Percentiles rank a stretch among this genome's conserved stretches.
phyloP scores from a whole-genome alignment of 1,140 invertebrate species.

The Hestina assimilis region DNA sequence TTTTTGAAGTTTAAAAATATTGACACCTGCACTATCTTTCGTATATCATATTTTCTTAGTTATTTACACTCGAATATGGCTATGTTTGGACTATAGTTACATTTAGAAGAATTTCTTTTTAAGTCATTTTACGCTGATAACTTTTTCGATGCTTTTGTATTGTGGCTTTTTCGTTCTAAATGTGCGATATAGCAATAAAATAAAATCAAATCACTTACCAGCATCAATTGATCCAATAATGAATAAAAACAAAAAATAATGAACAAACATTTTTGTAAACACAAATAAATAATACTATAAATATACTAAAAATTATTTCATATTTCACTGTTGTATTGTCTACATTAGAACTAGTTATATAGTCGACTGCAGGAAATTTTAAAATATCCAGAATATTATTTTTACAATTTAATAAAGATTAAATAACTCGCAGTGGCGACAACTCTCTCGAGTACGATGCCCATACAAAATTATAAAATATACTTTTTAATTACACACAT shows the following conservation, averaged over 20 bases:
- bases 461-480: background rate
- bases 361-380: slow-evolving; percentile 33
- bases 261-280: slow-evolving; percentile 49
- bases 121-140: too few relatives aligned
- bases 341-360: slow-evolving; percentile 31
- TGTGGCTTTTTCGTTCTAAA: too few relatives aligned
- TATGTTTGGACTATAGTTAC: too few relatives aligned
- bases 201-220: slow-evolving; percentile 27
- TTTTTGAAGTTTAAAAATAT: too few relatives aligned
- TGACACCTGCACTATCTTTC: too few relatives aligned
- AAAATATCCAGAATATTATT: slow-evolving; percentile 31
- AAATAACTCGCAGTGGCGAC: slow-evolving; percentile 7
- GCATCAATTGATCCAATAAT: slow-evolving; percentile 38
- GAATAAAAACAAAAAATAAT: slow-evolving; percentile 47
- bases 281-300: slow-evolving; percentile 32
- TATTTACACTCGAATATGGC: too few relatives aligned
- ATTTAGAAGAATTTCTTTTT: too few relatives aligned
- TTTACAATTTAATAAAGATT: slow-evolving; percentile 28
- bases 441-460: background rate
- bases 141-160: background rate
- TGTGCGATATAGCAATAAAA: too few relatives aligned
- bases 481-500: background rate
- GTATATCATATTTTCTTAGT: too few relatives aligned
- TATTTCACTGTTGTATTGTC: slow-evolving; percentile 16
- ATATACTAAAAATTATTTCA: slow-evolving; percentile 22